A percentile compares a stretch with the other conserved stretches of the same genome.
phyloP scores from a whole-genome alignment of 2,888 invertebrate genomes.

The Crematogaster levior region DNA sequence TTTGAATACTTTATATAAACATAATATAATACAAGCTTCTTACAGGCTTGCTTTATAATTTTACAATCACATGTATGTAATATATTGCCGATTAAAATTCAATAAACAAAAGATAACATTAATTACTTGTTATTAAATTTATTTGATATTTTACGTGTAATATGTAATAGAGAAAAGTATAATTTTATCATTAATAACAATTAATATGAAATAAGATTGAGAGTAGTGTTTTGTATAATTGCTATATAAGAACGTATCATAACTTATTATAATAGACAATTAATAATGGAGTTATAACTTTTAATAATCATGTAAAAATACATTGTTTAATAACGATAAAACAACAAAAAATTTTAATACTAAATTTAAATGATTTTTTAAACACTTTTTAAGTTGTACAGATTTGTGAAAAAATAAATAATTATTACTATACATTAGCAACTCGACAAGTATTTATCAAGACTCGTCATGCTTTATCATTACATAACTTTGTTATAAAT shows the following conservation, averaged over 20 bases:
- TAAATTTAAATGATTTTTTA: background rate
- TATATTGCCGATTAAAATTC: constrained; percentile 32
- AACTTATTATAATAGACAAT: constrained; percentile 25
- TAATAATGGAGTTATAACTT: constrained; percentile 18
- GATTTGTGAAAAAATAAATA: constrained; percentile 77
- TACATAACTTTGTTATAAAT: constrained; percentile 27
- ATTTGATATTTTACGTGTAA: no score
- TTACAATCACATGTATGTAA: constrained; percentile 53
- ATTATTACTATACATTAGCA: constrained; percentile 75
- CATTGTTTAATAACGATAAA: background rate
- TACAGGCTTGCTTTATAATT: constrained; percentile 29
- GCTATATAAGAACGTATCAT: constrained; percentile 60
- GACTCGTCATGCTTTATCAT: constrained; percentile 41
- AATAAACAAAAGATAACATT: constrained; percentile 41
- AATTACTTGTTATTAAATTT: constrained; percentile 23
- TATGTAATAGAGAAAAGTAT: no score
- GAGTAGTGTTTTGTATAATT: constrained; percentile 24
- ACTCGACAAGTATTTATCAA: constrained; percentile 78
- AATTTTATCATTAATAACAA: constrained; percentile 7
- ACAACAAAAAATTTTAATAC: background rate
- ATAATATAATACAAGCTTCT: constrained; percentile 37
- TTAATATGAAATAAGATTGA: constrained; percentile 17
- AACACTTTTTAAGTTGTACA: constrained; percentile 77
- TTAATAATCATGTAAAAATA: background rate
- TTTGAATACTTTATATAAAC: constrained; percentile 49